Percentiles rank a stretch among this genome's conserved stretches.
Evolutionary conservation across 2,113 vertebrate species (phyloP).

Genomic region (Rattus rattus): DNA sequence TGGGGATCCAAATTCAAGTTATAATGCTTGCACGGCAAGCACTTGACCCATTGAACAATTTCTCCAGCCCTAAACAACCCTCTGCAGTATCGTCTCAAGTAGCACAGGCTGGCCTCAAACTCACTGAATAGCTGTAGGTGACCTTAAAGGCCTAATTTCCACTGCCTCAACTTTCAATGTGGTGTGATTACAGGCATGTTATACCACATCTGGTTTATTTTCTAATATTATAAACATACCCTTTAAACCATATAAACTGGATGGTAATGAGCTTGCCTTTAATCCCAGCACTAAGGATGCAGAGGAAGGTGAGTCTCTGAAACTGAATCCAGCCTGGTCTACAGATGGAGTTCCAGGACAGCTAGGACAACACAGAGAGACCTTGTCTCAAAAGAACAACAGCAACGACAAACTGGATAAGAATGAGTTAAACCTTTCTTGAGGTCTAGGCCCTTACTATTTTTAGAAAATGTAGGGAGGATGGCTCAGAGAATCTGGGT

Average conservation of each 20-base stretch:
- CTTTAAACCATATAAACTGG: background rate
- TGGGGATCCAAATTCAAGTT: background rate
- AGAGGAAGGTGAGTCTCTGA: background rate
- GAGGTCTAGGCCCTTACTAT: background rate
- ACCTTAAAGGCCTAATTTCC: background rate
- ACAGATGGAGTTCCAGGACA: background rate
- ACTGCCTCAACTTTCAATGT: background rate
- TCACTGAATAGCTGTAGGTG: too few relatives aligned
- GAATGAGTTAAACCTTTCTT: background rate
- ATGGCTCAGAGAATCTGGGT: background rate
- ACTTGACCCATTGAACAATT: background rate
- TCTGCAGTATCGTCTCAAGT: background rate
- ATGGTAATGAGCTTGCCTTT: background rate
- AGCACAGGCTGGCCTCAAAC: background rate
- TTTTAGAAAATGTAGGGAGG: background rate
- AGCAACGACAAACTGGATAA: background rate
- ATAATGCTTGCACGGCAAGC: background rate
- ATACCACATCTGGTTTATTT: background rate
- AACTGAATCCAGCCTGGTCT: background rate
- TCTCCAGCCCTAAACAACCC: background rate
- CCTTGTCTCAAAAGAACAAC: background rate
- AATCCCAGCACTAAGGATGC: background rate
- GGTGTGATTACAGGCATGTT: background rate
- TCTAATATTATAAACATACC: background rate
- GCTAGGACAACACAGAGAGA: background rate